Percentiles rank a stretch among this genome's conserved stretches.
Evolutionary conservation across 1,140 invertebrate species (phyloP).

Genomic region (Limonius californicus): DNA sequence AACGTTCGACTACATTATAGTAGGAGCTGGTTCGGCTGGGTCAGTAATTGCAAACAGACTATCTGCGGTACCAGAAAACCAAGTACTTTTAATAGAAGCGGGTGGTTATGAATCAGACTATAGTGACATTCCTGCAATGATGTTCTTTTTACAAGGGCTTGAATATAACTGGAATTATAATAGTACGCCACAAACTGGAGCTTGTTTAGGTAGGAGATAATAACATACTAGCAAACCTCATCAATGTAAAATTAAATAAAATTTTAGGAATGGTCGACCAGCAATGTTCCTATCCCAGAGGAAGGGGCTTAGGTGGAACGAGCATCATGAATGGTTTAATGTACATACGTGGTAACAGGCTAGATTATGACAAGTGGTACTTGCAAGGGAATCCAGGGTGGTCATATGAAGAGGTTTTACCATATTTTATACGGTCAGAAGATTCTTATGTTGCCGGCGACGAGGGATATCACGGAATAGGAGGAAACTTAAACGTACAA

Average conservation of each 20-base stretch:
- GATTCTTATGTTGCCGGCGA: conserved; percentile 44
- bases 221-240: too few species aligned
- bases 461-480: conserved; percentile 10
- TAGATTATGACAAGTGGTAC: conserved; percentile 67
- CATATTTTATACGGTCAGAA: conserved; percentile 58
- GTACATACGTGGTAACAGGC: conserved; percentile 64
- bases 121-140: conserved; percentile 70
- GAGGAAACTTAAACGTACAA: conserved; percentile 9
- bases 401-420: conserved; percentile 60
- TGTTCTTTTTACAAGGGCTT: conserved; percentile 64
- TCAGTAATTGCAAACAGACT: conserved; percentile 62
- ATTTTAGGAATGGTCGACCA: background rate
- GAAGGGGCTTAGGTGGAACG: conserved; percentile 59
- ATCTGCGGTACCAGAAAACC: conserved; percentile 64
- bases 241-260: too few species aligned
- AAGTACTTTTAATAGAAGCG: conserved; percentile 69
- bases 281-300: conserved; percentile 40
- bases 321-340: conserved; percentile 71
- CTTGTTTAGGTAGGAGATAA: conserved; percentile 57
- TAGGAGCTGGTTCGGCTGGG: conserved; percentile 52
- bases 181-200: conserved; percentile 63
- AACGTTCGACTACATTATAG: conserved; percentile 38
- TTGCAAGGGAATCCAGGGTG: conserved; percentile 59
- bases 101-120: conserved; percentile 68
- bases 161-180: conserved; percentile 76